These are phyloP conservation scores for Drosophila putrida DNA, from an alignment of 2,888 invertebrate species.

Conservation along the genomic window DNA sequence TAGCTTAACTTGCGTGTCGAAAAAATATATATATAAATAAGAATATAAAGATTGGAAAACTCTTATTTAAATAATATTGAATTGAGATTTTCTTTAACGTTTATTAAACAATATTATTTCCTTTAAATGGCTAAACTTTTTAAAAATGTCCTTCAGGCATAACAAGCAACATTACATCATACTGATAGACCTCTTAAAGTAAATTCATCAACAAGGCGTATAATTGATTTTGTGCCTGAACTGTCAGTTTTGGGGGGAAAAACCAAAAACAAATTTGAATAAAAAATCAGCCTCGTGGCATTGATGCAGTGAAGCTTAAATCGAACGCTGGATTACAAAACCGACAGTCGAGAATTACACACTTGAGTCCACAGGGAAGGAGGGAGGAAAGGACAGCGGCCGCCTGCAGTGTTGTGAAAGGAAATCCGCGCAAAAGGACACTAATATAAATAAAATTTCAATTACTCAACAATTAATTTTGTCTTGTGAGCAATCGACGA, in stretches of 20 bases:
- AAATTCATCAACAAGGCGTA: slow-evolving; percentile 68
- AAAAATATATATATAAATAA: no score
- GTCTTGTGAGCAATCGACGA: slow-evolving; percentile 84
- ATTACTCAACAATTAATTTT: slow-evolving; percentile 86
- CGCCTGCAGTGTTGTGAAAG: slow-evolving; percentile 47
- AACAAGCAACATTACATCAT: background rate
- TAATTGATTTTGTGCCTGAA: slow-evolving; percentile 65
- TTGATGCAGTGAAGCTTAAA: slow-evolving; percentile 57
- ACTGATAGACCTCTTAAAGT: slow-evolving; percentile 27
- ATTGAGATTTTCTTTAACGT: no score
- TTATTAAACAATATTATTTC: background rate
- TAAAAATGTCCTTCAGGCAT: background rate
- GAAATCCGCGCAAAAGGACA: slow-evolving; percentile 81
- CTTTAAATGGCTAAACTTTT: background rate
- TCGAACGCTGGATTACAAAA: slow-evolving; percentile 55
- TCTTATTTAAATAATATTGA: no score
- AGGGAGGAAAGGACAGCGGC: slow-evolving; percentile 10
- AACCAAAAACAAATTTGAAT: slow-evolving; percentile 60
- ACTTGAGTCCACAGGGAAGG: slow-evolving; percentile 49
- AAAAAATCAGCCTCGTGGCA: slow-evolving; percentile 59
- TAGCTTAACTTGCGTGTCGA: slow-evolving; percentile 75
- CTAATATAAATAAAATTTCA: slow-evolving; percentile 86
- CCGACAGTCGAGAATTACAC: slow-evolving; percentile 59
- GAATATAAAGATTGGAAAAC: no score
- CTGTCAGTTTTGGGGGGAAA: slow-evolving; percentile 21